Conservation (phyloP, 2,797 vertebrate species). For the Enteromius afrohamiltoni region DNA sequence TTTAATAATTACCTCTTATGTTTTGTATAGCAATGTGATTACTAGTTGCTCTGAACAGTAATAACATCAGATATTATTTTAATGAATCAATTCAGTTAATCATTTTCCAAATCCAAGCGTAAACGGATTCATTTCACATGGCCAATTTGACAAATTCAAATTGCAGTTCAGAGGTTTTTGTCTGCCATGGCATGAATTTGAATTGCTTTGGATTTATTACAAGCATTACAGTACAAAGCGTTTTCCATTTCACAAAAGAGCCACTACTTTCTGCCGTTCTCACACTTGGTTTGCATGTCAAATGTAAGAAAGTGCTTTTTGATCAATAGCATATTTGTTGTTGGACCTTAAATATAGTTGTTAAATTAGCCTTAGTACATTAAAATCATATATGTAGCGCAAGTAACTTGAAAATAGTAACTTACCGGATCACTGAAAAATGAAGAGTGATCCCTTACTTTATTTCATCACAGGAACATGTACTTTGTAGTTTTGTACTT, state of each 20-base stretch:
- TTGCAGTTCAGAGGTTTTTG: background rate
- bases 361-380: slow-evolving; percentile 29
- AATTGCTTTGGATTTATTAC: background rate
- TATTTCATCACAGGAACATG: background rate
- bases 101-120: background rate
- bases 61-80: background rate
- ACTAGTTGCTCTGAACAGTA: background rate
- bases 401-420: slow-evolving; percentile 11
- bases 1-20: slow-evolving; percentile 14
- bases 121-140: background rate
- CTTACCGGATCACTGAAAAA: background rate
- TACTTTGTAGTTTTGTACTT: slow-evolving; percentile 53
- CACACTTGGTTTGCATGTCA: slow-evolving; percentile 4
- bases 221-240: background rate
- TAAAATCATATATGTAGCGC: slow-evolving; percentile 27
- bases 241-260: background rate
- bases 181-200: background rate
- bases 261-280: background rate
- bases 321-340: slow-evolving; percentile 23
- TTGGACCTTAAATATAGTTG: slow-evolving; percentile 37
- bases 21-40: slow-evolving; percentile 22
- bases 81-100: background rate
- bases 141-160: background rate
- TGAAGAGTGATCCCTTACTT: background rate
- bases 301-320: slow-evolving; percentile 31